Evolutionary conservation across 2,888 invertebrate genomes (phyloP).

Genomic region (Parasteatoda lunata): DNA sequence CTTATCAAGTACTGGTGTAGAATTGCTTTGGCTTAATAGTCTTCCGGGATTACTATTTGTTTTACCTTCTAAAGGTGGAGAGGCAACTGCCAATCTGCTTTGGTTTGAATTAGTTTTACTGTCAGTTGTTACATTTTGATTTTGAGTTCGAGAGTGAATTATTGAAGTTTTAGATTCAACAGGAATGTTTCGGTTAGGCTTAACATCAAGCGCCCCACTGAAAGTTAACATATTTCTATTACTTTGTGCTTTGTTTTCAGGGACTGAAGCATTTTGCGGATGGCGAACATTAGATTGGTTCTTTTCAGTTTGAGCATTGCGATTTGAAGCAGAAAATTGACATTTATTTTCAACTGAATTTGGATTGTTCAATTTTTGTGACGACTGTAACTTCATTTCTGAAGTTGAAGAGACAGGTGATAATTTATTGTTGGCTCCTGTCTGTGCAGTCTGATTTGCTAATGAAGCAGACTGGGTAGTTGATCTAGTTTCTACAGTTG

Average conservation of each 20-base stretch:
- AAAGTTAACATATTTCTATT: not conserved
- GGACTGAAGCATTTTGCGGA: conserved; percentile 2
- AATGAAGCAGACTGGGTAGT: conserved; percentile 12
- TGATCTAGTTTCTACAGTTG: conserved; percentile 25
- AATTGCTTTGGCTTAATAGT: conserved; percentile 6
- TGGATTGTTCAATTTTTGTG: conserved; percentile 21
- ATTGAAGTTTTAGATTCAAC: conserved; percentile 24
- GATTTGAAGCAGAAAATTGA: conserved; percentile 15
- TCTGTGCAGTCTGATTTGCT: conserved; percentile 5
- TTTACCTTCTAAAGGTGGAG: conserved; percentile 41
- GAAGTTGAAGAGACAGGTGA: not conserved
- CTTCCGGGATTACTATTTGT: conserved; percentile 7
- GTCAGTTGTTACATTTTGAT: conserved; percentile 23
- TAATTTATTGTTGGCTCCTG: conserved; percentile 8
- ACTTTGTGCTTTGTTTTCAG: conserved; percentile 24
- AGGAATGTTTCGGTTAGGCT: conserved; percentile 7
- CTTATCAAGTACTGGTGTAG: conserved; percentile 1
- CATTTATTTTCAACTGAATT: conserved; percentile 26
- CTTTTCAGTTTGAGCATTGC: conserved; percentile 8
- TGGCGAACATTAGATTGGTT: not conserved
- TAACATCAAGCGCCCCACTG: not conserved
- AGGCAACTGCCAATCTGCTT: not conserved
- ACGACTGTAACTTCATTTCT: conserved; percentile 20
- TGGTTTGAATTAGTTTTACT: conserved; percentile 24
- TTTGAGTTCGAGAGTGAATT: not conserved